These are phyloP conservation scores for Poeciliopsis presidionis DNA, from an alignment of 2,797 vertebrate species.

Conservation along the genomic window DNA sequence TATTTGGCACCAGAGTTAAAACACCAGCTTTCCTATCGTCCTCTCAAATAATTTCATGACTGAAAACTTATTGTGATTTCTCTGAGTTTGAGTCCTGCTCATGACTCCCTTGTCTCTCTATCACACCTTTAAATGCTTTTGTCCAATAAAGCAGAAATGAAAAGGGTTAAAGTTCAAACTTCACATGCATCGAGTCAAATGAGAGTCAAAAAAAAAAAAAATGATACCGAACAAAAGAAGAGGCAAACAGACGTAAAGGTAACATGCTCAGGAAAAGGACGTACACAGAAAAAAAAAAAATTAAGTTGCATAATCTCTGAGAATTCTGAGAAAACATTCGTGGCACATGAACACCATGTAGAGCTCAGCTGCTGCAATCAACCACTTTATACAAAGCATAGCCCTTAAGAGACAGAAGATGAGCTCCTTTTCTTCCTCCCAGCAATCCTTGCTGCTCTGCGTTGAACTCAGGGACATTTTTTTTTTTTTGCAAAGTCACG, in stretches of 20 bases:
- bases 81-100: slow-evolving; percentile 66
- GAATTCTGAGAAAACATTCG: slow-evolving; percentile 61
- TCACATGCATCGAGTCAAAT: slow-evolving; percentile 37
- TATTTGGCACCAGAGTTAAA: slow-evolving; percentile 38
- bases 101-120: slow-evolving; percentile 36
- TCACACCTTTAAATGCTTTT: slow-evolving; percentile 24
- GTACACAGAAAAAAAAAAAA: slow-evolving; percentile 64
- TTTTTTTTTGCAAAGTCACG: slow-evolving; percentile 42
- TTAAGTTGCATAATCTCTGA: slow-evolving; percentile 68
- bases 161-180: slow-evolving; percentile 26
- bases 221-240: slow-evolving; percentile 51
- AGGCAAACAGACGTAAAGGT: slow-evolving; percentile 44
- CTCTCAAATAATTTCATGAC: neutral
- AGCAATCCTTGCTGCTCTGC: slow-evolving; percentile 29
- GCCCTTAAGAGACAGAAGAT: slow-evolving; percentile 65
- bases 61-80: neutral
- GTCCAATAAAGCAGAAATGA: slow-evolving; percentile 38
- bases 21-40: neutral
- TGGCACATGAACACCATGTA: slow-evolving; percentile 39
- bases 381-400: slow-evolving; percentile 70
- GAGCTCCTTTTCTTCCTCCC: slow-evolving; percentile 60
- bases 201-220: slow-evolving; percentile 46
- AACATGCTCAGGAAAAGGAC: slow-evolving; percentile 63
- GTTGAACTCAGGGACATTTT: slow-evolving; percentile 30
- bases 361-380: slow-evolving; percentile 55